phyloP scores from a whole-genome alignment of 2,797 vertebrate species.

The Spea hammondii region DNA sequence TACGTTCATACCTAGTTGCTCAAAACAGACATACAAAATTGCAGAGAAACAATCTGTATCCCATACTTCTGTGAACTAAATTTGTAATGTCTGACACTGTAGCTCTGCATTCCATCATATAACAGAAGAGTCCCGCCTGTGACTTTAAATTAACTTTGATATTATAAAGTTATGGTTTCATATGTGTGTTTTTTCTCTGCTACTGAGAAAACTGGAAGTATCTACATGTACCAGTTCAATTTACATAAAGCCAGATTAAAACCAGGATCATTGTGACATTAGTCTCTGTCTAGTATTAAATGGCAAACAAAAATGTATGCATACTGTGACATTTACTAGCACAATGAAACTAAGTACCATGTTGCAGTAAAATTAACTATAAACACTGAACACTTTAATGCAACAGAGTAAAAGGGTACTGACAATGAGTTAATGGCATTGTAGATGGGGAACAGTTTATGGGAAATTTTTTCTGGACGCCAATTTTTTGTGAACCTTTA shows the following conservation, averaged over 20 bases:
- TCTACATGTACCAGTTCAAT: background rate
- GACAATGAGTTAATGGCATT: background rate
- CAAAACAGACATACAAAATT: constrained; percentile 14
- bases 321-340: background rate
- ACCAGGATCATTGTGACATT: background rate
- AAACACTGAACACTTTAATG: constrained; percentile 1
- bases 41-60: background rate
- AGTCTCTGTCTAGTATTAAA: background rate
- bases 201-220: constrained; percentile 27
- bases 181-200: constrained; percentile 23
- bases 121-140: background rate
- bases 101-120: constrained; percentile 11
- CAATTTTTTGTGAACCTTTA: too few relatives aligned
- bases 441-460: background rate
- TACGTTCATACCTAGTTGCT: constrained; percentile 31
- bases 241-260: background rate
- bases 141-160: constrained; percentile 29
- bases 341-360: background rate
- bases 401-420: background rate
- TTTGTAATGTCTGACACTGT: constrained; percentile 3
- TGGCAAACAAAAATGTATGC: background rate
- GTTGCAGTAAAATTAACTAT: background rate
- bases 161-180: constrained; percentile 4
- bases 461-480: background rate
- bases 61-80: constrained; percentile 9